Conservation (phyloP, 53 echinoderm and acorn worm species). For the Mesocentrotus franciscanus region DNA sequence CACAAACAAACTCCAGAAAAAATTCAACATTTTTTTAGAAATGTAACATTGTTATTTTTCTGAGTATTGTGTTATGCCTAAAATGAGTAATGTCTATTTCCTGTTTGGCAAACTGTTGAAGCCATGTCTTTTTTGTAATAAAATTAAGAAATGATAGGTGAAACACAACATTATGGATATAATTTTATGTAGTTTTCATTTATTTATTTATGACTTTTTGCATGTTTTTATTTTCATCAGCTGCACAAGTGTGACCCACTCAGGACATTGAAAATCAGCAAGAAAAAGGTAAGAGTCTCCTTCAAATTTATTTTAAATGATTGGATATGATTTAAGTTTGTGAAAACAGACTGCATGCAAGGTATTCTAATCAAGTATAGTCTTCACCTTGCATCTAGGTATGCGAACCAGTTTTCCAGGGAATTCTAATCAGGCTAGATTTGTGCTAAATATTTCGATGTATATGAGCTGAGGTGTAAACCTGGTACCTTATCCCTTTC, state of each 20-base stretch:
- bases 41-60: not conserved
- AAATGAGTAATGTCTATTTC: not conserved
- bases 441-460: not conserved
- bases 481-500: conserved; percentile 23
- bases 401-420: not conserved
- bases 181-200: not conserved
- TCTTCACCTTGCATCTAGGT: not conserved
- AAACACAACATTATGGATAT: not conserved
- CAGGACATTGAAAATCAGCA: conserved; percentile 56
- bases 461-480: conserved; percentile 8
- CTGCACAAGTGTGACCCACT: conserved; percentile 61
- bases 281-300: conserved; percentile 42
- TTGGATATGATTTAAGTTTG: not conserved
- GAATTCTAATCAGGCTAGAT: conserved; percentile 42
- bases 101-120: not conserved
- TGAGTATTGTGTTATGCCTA: not conserved
- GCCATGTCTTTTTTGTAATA: not conserved
- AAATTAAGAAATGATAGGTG: not conserved
- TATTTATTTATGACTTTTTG: not conserved
- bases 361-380: not conserved
- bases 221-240: not conserved
- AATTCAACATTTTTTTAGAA: not conserved
- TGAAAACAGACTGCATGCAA: not conserved
- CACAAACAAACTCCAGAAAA: not conserved
- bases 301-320: not conserved